Evolutionary conservation across 2,797 vertebrate genomes (phyloP).

Genomic region (Artibeus jamaicensis): DNA sequence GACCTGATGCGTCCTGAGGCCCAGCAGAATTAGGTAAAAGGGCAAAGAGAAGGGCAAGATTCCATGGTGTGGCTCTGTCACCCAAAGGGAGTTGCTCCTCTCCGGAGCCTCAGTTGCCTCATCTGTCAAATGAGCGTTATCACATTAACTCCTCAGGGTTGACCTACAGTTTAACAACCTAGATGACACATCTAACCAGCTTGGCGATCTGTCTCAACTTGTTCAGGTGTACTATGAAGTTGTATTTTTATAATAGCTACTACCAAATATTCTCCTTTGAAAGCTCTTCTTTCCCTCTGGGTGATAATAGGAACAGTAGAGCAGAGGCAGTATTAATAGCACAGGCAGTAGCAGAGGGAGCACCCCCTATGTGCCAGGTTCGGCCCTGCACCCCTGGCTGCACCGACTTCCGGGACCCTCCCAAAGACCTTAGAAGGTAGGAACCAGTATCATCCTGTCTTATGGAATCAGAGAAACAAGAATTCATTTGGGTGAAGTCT

Average conservation of each 20-base stretch:
- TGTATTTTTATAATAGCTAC: constrained; percentile 18
- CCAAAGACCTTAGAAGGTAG: neutral
- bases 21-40: neutral
- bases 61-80: neutral
- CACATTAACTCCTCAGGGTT: neutral
- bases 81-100: neutral
- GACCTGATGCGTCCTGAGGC: neutral
- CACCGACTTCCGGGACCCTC: neutral
- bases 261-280: neutral
- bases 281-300: neutral
- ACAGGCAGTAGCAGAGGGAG: neutral
- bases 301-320: neutral
- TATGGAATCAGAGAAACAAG: neutral
- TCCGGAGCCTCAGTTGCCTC: neutral
- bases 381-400: rapidly evolving
- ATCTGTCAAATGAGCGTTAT: neutral
- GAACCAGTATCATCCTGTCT: neutral
- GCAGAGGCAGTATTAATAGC: neutral
- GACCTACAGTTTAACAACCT: neutral
- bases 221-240: neutral
- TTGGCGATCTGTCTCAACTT: neutral
- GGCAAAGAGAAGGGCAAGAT: neutral
- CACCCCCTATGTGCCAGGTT: rapidly evolving
- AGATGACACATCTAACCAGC: neutral
- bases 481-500: neutral